These are phyloP conservation scores for Rissa tridactyla DNA, from an alignment of 2,113 vertebrate species.

Conservation along the genomic window DNA sequence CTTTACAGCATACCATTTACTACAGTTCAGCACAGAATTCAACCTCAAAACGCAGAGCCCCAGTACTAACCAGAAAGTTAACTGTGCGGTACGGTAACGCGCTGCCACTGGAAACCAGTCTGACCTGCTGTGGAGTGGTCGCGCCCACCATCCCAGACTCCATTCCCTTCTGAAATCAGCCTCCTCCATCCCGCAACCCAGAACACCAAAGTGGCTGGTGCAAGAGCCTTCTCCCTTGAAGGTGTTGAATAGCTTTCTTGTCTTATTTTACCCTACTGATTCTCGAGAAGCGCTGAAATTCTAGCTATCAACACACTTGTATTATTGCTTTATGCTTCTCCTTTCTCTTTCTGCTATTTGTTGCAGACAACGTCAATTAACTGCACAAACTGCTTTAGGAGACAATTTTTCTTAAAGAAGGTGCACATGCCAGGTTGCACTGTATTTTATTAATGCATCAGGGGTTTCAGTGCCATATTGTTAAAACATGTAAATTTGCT, in stretches of 20 bases:
- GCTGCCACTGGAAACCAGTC: background rate
- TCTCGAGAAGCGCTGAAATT: background rate
- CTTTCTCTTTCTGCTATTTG: background rate
- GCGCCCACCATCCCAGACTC: no score
- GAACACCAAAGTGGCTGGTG: background rate
- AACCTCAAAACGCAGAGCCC: background rate
- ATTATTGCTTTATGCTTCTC: background rate
- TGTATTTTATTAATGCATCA: background rate
- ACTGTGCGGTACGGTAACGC: fast-evolving
- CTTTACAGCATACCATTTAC: background rate
- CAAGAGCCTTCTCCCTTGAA: background rate
- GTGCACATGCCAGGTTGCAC: background rate
- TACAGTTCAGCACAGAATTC: background rate
- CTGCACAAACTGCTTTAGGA: background rate
- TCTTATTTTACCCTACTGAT: background rate
- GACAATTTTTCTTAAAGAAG: background rate
- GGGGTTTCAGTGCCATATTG: background rate
- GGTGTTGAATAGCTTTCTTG: background rate
- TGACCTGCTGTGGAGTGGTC: background rate
- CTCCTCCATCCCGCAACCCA: background rate
- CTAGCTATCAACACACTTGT: background rate
- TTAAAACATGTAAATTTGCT: background rate
- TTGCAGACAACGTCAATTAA: background rate
- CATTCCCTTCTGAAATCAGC: fast-evolving
- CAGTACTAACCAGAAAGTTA: background rate